These are phyloP conservation scores for Prolemur simus DNA, from an alignment of 2,113 vertebrate species.

Conservation along the genomic window DNA sequence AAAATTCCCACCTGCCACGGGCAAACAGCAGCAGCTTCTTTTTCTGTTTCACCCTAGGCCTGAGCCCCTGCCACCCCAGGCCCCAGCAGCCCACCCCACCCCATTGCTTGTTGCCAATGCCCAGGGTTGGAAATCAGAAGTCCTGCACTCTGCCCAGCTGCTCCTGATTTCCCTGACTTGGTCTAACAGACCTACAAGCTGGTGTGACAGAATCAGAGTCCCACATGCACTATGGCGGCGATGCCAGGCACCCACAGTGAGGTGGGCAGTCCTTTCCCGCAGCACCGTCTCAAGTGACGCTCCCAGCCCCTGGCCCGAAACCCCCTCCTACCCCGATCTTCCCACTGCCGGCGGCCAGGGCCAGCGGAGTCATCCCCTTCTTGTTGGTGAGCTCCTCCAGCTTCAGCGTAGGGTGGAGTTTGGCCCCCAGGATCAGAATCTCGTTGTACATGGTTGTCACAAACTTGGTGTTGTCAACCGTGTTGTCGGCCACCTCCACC, in stretches of 20 bases:
- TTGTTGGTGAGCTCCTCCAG: constrained; percentile 93
- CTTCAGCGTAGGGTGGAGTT: constrained; percentile 87
- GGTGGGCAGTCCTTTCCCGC: not conserved
- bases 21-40: not conserved
- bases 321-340: constrained; percentile 89
- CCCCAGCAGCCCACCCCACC: no score
- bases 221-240: rapidly evolving
- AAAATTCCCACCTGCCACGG: not conserved
- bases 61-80: not conserved
- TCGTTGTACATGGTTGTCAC: constrained; percentile 93
- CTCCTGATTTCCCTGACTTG: not conserved
- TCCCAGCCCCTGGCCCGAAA: not conserved
- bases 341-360: constrained; percentile 93
- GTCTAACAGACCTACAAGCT: not conserved
- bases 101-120: rapidly evolving
- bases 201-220: not conserved
- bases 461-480: constrained; percentile 92
- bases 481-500: constrained; percentile 93
- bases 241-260: not conserved
- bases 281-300: rapidly evolving
- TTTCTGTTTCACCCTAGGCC: not conserved
- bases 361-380: constrained; percentile 90
- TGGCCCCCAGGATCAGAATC: constrained; percentile 88
- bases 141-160: not conserved
- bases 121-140: not conserved